phyloP scores from a whole-genome alignment of 1,140 invertebrate genomes.

The Panonychus citri region DNA sequence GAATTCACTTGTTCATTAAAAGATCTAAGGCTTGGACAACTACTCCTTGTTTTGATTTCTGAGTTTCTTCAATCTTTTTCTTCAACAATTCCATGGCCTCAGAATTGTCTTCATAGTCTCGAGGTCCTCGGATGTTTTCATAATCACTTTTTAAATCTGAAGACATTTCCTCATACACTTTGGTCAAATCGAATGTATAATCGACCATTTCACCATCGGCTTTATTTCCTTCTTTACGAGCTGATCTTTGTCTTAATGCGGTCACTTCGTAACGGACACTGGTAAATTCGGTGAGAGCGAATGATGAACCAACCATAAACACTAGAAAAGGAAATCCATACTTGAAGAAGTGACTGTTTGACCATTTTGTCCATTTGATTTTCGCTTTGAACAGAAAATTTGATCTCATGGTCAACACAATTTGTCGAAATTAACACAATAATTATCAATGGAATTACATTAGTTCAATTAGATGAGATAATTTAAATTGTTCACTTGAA shows the following conservation, averaged over 20 bases:
- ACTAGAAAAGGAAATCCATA: background rate
- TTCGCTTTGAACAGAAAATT: background rate
- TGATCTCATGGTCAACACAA: too few relatives aligned
- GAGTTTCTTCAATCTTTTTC: background rate
- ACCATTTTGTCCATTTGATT: background rate
- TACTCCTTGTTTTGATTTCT: background rate
- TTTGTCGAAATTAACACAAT: too few relatives aligned
- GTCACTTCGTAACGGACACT: background rate
- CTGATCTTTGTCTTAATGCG: background rate
- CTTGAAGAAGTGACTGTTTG: background rate
- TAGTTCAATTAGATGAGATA: too few relatives aligned
- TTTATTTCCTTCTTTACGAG: background rate
- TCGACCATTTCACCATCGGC: too few relatives aligned
- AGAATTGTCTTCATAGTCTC: background rate
- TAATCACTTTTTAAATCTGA: background rate
- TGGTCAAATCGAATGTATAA: background rate
- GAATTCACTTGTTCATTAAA: too few relatives aligned
- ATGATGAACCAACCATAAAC: background rate
- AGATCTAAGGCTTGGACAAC: background rate
- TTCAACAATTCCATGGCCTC: background rate
- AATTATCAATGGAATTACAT: too few relatives aligned
- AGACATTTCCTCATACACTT: background rate
- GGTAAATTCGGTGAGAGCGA: background rate
- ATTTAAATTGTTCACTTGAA: too few relatives aligned
- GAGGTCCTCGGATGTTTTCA: background rate